Percentiles rank a stretch among this genome's conserved stretches.
These are phyloP conservation scores for Myiozetetes cayanensis DNA, from an alignment of 2,113 vertebrate genomes.

Conservation along the genomic window DNA sequence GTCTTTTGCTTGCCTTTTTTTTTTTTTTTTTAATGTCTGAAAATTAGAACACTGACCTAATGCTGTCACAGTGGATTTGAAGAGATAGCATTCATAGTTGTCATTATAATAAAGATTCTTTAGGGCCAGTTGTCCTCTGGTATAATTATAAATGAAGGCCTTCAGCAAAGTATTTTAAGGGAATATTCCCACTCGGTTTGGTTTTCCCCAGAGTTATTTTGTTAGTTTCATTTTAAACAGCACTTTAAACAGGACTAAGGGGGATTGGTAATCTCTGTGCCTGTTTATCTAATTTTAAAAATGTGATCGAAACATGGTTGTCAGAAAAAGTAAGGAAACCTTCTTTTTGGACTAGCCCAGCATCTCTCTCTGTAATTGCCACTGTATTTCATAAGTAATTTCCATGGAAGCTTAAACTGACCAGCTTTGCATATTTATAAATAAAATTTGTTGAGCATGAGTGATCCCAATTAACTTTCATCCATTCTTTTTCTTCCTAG, in stretches of 20 bases:
- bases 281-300: neutral
- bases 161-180: neutral
- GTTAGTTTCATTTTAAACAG: neutral
- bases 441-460: neutral
- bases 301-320: neutral
- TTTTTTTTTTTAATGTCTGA: neutral
- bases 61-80: neutral
- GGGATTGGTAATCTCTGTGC: neutral
- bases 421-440: conserved; percentile 8
- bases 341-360: neutral
- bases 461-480: conserved; percentile 19
- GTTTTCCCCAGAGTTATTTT: neutral
- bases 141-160: neutral
- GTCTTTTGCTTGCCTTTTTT: neutral
- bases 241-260: neutral
- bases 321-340: neutral
- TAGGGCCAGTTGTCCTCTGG: neutral
- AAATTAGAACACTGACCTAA: neutral
- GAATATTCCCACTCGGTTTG: neutral
- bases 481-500: neutral
- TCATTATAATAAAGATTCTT: neutral
- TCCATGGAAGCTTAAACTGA: neutral
- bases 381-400: neutral
- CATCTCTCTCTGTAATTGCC: neutral
- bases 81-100: neutral